These are phyloP conservation scores for Brachionus plicatilis DNA, from an alignment of 1,140 invertebrate genomes.

Conservation along the genomic window DNA sequence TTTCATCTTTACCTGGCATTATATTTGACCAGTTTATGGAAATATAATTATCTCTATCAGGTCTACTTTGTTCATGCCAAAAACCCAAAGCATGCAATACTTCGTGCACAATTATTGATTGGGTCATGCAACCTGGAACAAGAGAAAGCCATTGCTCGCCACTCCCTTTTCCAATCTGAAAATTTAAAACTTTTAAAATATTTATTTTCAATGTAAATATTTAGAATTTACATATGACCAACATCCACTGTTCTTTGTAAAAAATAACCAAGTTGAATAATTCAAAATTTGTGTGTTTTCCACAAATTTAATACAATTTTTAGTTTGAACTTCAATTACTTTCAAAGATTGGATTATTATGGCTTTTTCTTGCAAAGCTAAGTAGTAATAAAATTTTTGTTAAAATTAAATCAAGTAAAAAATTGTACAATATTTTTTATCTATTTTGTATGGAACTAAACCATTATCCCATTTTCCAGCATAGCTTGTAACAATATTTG, in stretches of 20 bases:
- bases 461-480: conserved; percentile 9
- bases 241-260: neutral
- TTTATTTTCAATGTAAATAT: too few species aligned
- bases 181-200: neutral
- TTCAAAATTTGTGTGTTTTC: neutral
- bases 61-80: conserved; percentile 54
- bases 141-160: conserved; percentile 13
- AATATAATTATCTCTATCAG: conserved; percentile 52
- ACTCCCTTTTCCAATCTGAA: neutral
- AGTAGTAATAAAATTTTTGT: neutral
- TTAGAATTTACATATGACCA: conserved; percentile 14
- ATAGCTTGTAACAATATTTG: conserved; percentile 17
- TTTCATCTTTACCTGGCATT: conserved; percentile 42
- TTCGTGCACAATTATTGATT: conserved; percentile 94
- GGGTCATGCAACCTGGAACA: neutral
- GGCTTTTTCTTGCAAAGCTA: neutral
- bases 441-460: conserved; percentile 3
- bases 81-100: conserved; percentile 83
- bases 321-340: conserved; percentile 34
- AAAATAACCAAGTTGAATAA: conserved; percentile 5
- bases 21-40: conserved; percentile 51
- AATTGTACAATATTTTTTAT: neutral
- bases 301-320: conserved; percentile 31
- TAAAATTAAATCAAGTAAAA: neutral
- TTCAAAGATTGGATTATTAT: neutral